phyloP scores from a whole-genome alignment of 2,888 invertebrate species.

The Siphonodentalium dalli region DNA sequence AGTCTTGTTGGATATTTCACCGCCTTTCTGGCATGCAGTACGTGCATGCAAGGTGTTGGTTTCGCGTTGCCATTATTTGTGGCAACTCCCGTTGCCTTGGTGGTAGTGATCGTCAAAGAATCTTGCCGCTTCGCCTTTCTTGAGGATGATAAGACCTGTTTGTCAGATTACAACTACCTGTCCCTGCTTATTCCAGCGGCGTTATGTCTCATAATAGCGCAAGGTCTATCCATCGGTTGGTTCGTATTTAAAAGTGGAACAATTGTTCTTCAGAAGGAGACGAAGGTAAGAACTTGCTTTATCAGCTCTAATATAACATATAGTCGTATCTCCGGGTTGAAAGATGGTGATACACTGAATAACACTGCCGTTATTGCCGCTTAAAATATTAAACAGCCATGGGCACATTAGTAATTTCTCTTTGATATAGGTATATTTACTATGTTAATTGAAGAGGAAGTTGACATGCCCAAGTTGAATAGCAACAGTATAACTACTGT shows the following conservation, averaged over 20 bases:
- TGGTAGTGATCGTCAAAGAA: slow-evolving; percentile 23
- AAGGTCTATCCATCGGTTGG: slow-evolving; percentile 35
- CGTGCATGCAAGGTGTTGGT: slow-evolving; percentile 46
- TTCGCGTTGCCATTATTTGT: slow-evolving; percentile 46
- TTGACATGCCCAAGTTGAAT: too few relatives aligned
- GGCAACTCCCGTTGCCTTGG: slow-evolving; percentile 36
- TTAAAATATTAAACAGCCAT: too few relatives aligned
- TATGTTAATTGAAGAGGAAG: too few relatives aligned
- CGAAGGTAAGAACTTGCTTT: slow-evolving; percentile 33
- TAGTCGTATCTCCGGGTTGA: too few relatives aligned
- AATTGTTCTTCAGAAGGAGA: slow-evolving; percentile 44
- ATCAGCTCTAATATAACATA: too few relatives aligned
- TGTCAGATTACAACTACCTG: background rate
- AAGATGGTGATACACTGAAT: too few relatives aligned
- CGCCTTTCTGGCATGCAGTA: slow-evolving; percentile 41
- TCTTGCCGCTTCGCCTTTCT: slow-evolving; percentile 14
- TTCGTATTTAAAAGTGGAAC: slow-evolving; percentile 35
- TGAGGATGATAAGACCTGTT: background rate
- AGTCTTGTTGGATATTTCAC: slow-evolving; percentile 5
- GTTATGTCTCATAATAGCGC: slow-evolving; percentile 33
- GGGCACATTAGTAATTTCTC: too few relatives aligned
- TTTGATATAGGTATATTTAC: too few relatives aligned
- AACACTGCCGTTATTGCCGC: too few relatives aligned
- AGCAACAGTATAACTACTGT: too few relatives aligned
- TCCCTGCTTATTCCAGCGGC: slow-evolving; percentile 15